These are phyloP conservation scores for Ganaspis sp. DNA, from an alignment of 1,140 invertebrate genomes.

Conservation along the genomic window DNA sequence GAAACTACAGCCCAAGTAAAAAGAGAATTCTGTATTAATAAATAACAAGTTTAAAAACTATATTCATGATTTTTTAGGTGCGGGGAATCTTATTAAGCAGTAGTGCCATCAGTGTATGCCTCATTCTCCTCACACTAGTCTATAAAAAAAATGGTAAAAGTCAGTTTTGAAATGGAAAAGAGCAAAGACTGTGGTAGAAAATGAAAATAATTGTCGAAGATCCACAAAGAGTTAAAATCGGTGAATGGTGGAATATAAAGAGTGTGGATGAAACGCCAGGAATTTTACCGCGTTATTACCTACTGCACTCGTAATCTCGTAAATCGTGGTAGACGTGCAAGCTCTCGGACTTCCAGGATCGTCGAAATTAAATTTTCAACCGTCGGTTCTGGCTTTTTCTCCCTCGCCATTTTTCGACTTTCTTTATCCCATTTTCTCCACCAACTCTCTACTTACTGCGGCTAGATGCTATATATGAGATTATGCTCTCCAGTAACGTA, in stretches of 20 bases:
- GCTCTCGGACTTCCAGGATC: slow-evolving; percentile 45
- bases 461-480: not conserved
- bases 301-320: slow-evolving; percentile 55
- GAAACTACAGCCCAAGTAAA: too few species aligned
- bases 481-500: slow-evolving; percentile 3
- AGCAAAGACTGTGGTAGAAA: not conserved
- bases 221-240: not conserved
- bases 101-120: too few species aligned
- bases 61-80: too few species aligned
- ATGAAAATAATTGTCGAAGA: not conserved
- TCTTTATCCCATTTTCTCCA: slow-evolving; percentile 21
- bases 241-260: slow-evolving; percentile 32
- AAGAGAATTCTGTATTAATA: too few species aligned
- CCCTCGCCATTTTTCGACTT: slow-evolving; percentile 23
- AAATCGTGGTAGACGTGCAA: slow-evolving; percentile 47
- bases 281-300: slow-evolving; percentile 56
- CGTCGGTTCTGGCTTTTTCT: slow-evolving; percentile 34
- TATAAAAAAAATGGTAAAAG: too few species aligned
- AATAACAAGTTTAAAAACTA: too few species aligned
- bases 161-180: not conserved
- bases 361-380: slow-evolving; percentile 66
- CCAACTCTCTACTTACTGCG: slow-evolving; percentile 17
- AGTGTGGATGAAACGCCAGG: slow-evolving; percentile 32
- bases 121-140: too few species aligned
- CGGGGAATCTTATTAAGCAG: too few species aligned